Base-by-base conservation (phyloP, 2,797 vertebrate genomes). In the Phaenicophaeus curvirostris region DNA sequence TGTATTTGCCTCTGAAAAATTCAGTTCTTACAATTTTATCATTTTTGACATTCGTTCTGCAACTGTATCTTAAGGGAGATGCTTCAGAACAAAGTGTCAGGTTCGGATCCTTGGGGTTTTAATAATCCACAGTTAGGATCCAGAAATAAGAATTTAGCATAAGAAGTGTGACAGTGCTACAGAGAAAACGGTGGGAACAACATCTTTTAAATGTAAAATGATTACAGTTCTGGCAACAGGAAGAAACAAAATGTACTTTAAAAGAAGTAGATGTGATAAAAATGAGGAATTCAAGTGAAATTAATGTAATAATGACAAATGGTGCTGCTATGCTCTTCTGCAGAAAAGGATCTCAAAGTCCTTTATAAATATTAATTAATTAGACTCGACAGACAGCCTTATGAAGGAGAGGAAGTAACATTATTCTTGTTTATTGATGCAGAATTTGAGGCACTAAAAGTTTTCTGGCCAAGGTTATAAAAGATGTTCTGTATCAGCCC, bases 331-430 rank as follows among this genome's bases (percentile, higher is more conserved):
- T 58, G 42, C 55, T 91, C 46, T 77, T 94, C 63, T 90, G 54
- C 83, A 90, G 71, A 87, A 82, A 92, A 86, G 50, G 59, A 94
- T 94, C 74, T 77, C n/a, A 31, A 75, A 94, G 83, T 82, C 78
- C 79, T 94, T 89, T 88, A 80, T 82, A 94, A 91, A 90, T 93
- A 93, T 82, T 90, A 94, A 96, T 88, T 94, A 96, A 95, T 94
- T 90, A 91, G 95, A 90, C 74, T 89, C 95, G 96, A 96, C 93
- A 90, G 79, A 92, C 85, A 93, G 67, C 20, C 80, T 85, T 90
- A 94, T 82, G 91, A 94, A 95, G 68, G 74, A 89, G 67, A 93
- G 78, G 74, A 95, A 93, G 83, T 91, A 94, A 91, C 85, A 80
- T 91, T 90, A 93, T 53, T 96, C 90, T 90, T 94, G 85, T 96